Conservation (phyloP, 2,113 vertebrate species). For the Siniperca chuatsi region DNA sequence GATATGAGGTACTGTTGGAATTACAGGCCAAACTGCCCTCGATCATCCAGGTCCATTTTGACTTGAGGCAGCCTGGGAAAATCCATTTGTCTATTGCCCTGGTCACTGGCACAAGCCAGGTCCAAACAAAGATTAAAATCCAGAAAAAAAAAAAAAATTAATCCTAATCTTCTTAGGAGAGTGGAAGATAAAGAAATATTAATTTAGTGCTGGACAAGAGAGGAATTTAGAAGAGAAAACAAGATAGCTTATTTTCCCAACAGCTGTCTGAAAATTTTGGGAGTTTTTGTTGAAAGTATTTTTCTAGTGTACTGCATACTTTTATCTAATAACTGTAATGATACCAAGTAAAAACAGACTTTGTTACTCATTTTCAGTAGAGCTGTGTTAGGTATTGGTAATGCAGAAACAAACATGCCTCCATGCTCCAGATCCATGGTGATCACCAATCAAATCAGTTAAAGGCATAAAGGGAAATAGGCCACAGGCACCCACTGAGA, state of each 20-base stretch:
- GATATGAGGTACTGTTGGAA: slow-evolving; percentile 32
- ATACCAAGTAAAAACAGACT: slow-evolving; percentile 18
- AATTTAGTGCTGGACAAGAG: slow-evolving; percentile 32
- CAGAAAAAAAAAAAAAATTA: slow-evolving; percentile 32
- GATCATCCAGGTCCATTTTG: slow-evolving; percentile 21
- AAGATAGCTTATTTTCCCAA: slow-evolving; percentile 37
- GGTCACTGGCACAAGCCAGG: slow-evolving; percentile 27
- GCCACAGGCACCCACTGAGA: slow-evolving; percentile 63
- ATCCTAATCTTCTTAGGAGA: slow-evolving; percentile 47
- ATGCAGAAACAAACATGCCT: slow-evolving; percentile 22
- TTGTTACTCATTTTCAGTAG: not conserved
- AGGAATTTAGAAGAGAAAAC: slow-evolving; percentile 30
- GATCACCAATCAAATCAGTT: slow-evolving; percentile 61
- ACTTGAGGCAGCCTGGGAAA: slow-evolving; percentile 46
- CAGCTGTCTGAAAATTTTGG: slow-evolving; percentile 15
- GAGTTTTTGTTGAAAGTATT: not conserved
- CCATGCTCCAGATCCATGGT: slow-evolving; percentile 40
- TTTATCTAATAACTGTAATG: not conserved
- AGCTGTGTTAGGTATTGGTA: not conserved
- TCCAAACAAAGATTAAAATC: slow-evolving; percentile 42
- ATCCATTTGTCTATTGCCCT: slow-evolving; percentile 28
- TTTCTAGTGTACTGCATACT: not conserved
- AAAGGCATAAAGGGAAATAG: slow-evolving; percentile 59
- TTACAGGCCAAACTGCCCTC: slow-evolving; percentile 33
- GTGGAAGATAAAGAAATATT: slow-evolving; percentile 47